Evolutionary conservation across 92 coral and sea anemone species (phyloP), one percentile per base, ranked within the genome.

Genomic region (Umimayanthus kanabou): DNA sequence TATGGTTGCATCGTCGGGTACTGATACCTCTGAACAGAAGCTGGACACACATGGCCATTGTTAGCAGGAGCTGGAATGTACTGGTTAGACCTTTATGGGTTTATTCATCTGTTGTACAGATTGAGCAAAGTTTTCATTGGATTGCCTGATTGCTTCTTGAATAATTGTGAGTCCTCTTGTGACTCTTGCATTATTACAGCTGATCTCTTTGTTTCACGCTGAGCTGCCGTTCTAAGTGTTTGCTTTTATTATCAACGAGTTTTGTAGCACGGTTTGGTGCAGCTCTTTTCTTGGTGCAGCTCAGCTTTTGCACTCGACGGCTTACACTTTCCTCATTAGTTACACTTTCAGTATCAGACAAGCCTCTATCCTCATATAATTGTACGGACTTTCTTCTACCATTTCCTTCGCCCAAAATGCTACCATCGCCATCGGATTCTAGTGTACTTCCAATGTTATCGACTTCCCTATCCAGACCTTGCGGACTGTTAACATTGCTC

Each of bases 91-190:
- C n/a, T n/a, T n/a, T n/a, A 72, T 72, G 30, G 76, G 15, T 37
- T 72, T 18, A 10, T 11, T 72, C 76, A 72, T 72, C 40, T 72
- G 76, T 72, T 72, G 13, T 10, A 13, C 10, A 26, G 76, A 26
- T 37, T 72, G 39, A 50, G 82, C 39, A 77, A 77, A 77, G 10
- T 3, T 77, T 5, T 5, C 9, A 77, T 77, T 40, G 49, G 82
- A 77, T 28, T 77, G 82, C 82, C 47, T 77, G 26, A 77, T 77
- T 77, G 82, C 82, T n/a, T 77, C 82, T 9, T 11, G 10, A 28
- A 77, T 77, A 77, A 16, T 77, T 77, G 81, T 77, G 81, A 25
- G 14, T 77, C 81, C 42, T 77, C 81, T 14, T 22, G 30, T 33
- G 81, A n/a, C 29, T 77, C 81, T 39, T 77, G 29, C 42, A 77